Evolutionary conservation across 2,888 invertebrate species (phyloP).

Genomic region (Drosophila melanosoma): DNA sequence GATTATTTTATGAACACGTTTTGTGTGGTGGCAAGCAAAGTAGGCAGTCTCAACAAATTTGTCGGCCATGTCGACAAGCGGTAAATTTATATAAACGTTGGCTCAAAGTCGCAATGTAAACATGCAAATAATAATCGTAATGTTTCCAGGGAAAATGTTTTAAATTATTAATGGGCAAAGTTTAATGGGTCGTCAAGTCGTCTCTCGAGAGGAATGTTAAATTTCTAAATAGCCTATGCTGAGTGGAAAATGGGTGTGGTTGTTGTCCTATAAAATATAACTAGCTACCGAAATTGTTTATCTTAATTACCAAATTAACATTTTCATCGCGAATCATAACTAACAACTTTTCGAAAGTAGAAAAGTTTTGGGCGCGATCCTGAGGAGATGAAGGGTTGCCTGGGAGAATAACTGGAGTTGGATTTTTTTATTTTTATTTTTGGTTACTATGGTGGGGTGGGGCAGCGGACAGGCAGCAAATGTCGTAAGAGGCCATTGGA

Average conservation of each 20-base stretch:
- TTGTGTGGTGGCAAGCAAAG: background rate
- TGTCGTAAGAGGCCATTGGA: slow-evolving; percentile 62
- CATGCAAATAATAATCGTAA: slow-evolving; percentile 47
- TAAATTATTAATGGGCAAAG: slow-evolving; percentile 67
- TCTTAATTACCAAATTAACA: slow-evolving; percentile 82
- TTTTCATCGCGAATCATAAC: slow-evolving; percentile 68
- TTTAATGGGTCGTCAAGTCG: slow-evolving; percentile 59
- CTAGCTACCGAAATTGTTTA: slow-evolving; percentile 76
- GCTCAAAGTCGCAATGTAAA: slow-evolving; percentile 44
- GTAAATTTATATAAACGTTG: slow-evolving; percentile 17
- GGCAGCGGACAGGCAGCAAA: slow-evolving; percentile 35
- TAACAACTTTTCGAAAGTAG: slow-evolving; percentile 60
- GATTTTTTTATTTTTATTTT: slow-evolving; percentile 27
- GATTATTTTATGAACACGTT: slow-evolving; percentile 44
- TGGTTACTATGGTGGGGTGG: slow-evolving; percentile 24
- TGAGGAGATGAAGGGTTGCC: background rate
- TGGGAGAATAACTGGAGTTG: slow-evolving; percentile 7
- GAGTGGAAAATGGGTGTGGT: background rate
- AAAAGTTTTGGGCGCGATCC: slow-evolving; percentile 38
- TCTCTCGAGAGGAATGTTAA: background rate
- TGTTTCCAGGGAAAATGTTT: slow-evolving; percentile 3
- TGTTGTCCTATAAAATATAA: slow-evolving; percentile 63
- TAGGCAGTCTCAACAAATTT: background rate
- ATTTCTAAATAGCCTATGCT: slow-evolving; percentile 21
- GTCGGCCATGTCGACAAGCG: slow-evolving; percentile 40